These are phyloP conservation scores for Lasioglossum vierecki DNA, from an alignment of 2,888 invertebrate species.

Conservation along the genomic window DNA sequence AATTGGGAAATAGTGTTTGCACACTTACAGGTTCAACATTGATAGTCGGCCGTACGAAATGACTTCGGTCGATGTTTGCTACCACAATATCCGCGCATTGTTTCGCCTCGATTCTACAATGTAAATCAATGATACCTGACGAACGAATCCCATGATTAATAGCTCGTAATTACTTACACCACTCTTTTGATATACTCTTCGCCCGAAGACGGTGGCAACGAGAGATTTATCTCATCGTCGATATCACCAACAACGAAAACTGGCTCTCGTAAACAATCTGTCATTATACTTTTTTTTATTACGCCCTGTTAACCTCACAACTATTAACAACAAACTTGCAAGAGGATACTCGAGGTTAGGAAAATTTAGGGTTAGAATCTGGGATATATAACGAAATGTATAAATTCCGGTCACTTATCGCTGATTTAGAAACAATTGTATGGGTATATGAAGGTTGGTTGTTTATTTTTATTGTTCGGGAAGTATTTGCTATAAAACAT, in stretches of 20 bases:
- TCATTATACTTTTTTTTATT: conserved; percentile 61
- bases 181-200: conserved; percentile 82
- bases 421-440: background rate
- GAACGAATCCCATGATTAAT: background rate
- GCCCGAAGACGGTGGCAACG: conserved; percentile 77
- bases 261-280: conserved; percentile 74
- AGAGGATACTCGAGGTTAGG: background rate
- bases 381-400: background rate
- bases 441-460: background rate
- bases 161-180: conserved; percentile 72
- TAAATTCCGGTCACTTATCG: background rate
- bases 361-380: background rate
- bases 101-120: conserved; percentile 78
- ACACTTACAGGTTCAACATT: conserved; percentile 73
- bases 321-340: background rate
- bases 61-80: conserved; percentile 74
- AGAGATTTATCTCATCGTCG: conserved; percentile 74
- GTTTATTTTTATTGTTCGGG: background rate
- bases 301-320: background rate
- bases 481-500: background rate
- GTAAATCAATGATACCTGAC: background rate
- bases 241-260: conserved; percentile 76
- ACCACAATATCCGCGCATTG: conserved; percentile 78
- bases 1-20: background rate
- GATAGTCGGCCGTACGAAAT: conserved; percentile 70